phyloP scores from a whole-genome alignment of 1,140 invertebrate genomes.

The Magallana gigas region DNA sequence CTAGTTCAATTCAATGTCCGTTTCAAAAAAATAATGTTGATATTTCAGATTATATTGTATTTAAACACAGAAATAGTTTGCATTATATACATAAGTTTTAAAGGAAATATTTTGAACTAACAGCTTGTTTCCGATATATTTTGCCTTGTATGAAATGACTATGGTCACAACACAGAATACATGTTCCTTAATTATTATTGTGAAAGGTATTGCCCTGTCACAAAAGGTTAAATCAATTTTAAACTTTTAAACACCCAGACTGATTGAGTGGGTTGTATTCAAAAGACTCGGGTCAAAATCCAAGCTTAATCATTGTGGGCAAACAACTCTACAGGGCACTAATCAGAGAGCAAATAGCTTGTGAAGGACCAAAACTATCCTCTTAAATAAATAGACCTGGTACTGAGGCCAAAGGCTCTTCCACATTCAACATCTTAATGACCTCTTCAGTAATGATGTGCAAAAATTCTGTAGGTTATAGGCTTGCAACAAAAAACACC shows the following conservation, averaged over 20 bases:
- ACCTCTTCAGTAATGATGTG: neutral
- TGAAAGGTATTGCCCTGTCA: neutral
- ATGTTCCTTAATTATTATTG: neutral
- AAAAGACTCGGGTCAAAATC: neutral
- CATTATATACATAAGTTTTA: too few relatives aligned
- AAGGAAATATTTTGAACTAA: too few relatives aligned
- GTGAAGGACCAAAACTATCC: constrained; percentile 8
- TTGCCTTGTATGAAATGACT: neutral
- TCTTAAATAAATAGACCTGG: neutral
- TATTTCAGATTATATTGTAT: too few relatives aligned
- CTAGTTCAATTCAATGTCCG: too few relatives aligned
- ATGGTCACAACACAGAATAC: neutral
- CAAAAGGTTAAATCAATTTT: neutral
- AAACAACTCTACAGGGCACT: constrained; percentile 2
- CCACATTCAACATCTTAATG: neutral
- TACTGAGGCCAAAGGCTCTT: neutral
- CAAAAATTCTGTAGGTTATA: constrained; percentile 1
- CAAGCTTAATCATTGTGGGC: neutral
- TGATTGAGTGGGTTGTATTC: neutral
- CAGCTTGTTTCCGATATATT: too few relatives aligned
- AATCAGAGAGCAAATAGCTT: constrained; percentile 25
- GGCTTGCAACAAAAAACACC: neutral
- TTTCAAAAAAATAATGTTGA: too few relatives aligned
- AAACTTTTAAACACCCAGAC: neutral
- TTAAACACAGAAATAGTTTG: too few relatives aligned